Evolutionary conservation across 2,888 invertebrate species (phyloP), one percentile per base, ranked within the genome.

Genomic region (Sphecodes monilicornis): DNA sequence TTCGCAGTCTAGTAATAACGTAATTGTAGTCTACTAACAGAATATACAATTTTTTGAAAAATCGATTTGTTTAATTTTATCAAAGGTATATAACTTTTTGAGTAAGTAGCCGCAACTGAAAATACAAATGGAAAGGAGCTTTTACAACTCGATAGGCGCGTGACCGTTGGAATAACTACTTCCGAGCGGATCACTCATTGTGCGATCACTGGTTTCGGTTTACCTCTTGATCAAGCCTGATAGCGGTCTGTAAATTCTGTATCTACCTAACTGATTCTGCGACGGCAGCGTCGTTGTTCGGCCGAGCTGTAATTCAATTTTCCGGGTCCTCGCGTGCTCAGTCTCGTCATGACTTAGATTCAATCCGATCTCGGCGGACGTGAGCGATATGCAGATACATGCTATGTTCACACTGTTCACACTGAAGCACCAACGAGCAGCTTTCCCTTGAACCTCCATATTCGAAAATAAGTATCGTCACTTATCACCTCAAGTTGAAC

Each of bases 301-400:
- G 76, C 43, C 70, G 74, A 43, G 70, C 72, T 70, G 88, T 85
- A 78, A 89, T 89, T 89, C 90, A 89, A 89, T 89, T 90, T 89
- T 90, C 85, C 88, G 75, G 78, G 13, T 69, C 72, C 84, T 81
- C 82, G 85, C 86, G 85, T 80, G 82, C 72, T 74, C 86, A 77
- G 43, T n/a, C 81, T 75, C 80, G 84, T 78, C 80, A 78, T 73
- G 82, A 60, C 29, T 26, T 60, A 46, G 70, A 85, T 88, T 81
- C 75, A 80, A 87, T 87, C 71, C 10, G 77, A 68, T 75, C 54
- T n/a, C 84, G 77, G 88, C 84, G 90, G 90, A 91, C 88, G 80
- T 90, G 88, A 92, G 91, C 91, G 92, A 93, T 91, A 86, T 75
- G 74, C 77, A 76, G 79, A 66, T 78, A 70, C n/a, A n/a, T 13